Evolutionary conservation across 2,888 invertebrate species (phyloP), one percentile per base, ranked within the genome.

Genomic region (Mellilla xanthometata): DNA sequence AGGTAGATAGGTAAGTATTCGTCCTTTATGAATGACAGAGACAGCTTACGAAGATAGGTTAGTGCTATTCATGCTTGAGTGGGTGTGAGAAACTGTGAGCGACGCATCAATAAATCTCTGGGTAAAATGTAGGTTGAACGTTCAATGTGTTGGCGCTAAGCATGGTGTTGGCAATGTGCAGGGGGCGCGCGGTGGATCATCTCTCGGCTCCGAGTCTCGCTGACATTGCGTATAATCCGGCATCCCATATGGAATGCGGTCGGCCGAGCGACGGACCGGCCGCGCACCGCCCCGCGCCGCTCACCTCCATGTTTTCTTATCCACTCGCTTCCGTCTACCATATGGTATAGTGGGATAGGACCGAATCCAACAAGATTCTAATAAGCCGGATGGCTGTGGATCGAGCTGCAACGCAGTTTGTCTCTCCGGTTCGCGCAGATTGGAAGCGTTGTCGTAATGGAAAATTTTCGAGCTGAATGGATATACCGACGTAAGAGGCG

Each of bases 221-320:
- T 88, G 87, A 88, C 88, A 88, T 87, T 87, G 88, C 85, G 75
- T 87, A 77, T 76, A 81, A 81, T 85, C 87, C 82, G 84, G 83
- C 82, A 88, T 84, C 80, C 81, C 85, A 76, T 78, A 81, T 78
- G 88, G 88, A 89, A 89, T 88, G 89, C 86, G 87, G 88, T 84
- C 88, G 87, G 70, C 61, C 75, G 75, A 68, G 81, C 81, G 71
- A 70, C 44, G 72, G 74, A 72, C 85, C 82, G 73, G 70, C 70
- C 68, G 73, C 71, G 69, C 73, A 68, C 69, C 71, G 56, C 73
- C 70, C 73, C 77, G 76, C 80, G 64, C 73, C 81, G 70, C 80
- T 81, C 76, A 72, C 82, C 79, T 78, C 79, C 80, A 76, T 81
- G 73, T 83, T 81, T 87, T 84, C 84, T 81, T 81, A 74, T 77